These are phyloP conservation scores for Sebastes flavidus DNA, from an alignment of 2,797 vertebrate species.

Conservation along the genomic window DNA sequence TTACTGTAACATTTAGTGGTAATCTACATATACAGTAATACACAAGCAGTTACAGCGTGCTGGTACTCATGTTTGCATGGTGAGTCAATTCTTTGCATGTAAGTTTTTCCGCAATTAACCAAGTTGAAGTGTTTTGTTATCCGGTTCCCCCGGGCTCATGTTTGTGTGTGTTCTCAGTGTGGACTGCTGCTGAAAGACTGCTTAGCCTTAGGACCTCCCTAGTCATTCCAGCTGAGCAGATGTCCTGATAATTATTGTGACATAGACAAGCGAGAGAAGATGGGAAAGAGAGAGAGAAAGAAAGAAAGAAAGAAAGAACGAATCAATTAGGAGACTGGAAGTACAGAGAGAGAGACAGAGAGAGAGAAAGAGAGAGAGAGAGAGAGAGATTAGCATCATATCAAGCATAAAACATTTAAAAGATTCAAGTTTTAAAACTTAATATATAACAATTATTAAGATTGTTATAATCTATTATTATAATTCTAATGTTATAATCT, in stretches of 20 bases:
- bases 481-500: background rate
- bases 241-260: constrained; percentile 15
- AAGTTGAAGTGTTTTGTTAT: constrained; percentile 17
- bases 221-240: constrained; percentile 37
- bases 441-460: background rate
- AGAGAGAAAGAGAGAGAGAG: no score
- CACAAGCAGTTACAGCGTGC: background rate
- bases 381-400: no score
- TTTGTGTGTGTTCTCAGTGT: constrained; percentile 20
- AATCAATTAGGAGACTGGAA: background rate
- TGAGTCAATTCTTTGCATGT: background rate
- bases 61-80: background rate
- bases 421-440: background rate
- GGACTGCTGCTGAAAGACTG: constrained; percentile 21
- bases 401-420: background rate
- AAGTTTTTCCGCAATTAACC: background rate
- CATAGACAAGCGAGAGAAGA: background rate
- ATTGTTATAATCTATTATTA: background rate
- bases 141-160: background rate
- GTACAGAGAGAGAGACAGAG: background rate
- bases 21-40: background rate
- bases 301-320: no score
- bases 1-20: background rate
- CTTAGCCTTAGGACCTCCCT: background rate
- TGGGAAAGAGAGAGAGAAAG: background rate